Evolutionary conservation across 2,797 vertebrate genomes (phyloP), one percentile per base, ranked within the genome.

Genomic region (Cyclura pinguis): DNA sequence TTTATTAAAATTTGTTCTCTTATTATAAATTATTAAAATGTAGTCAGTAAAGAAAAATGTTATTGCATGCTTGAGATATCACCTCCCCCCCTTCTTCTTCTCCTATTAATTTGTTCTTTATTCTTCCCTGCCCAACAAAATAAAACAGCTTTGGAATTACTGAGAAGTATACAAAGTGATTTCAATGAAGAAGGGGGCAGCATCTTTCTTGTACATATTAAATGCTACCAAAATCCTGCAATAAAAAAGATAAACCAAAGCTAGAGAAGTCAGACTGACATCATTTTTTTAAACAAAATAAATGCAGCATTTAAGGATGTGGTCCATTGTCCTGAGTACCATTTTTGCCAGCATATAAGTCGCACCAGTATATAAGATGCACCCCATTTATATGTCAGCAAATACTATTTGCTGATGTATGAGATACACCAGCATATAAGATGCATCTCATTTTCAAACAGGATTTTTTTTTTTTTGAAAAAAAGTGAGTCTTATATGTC

Each of bases 11-110:
- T 10, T 22, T 47, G 16, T 78, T 78, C 38, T 67, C 42, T 80
- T 80, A 80, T 27, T 35, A 62, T 80, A 80, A 87, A 80, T 50
- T 87, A 67, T 50, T 22, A 67, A 76, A 80, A 80, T 67, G 29
- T 50, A 22, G n/a, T 7, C 50, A 74, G 13, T 50, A 80, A 87
- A 80, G 52, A 87, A 67, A 67, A n/a, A 78, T 78, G 35, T 87
- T 74, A 27, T 38, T 13, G 52, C 50, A 22, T 86, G n/a, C 50
- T 52, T 69, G 47, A 80, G 59, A 88, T 80, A 6, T 35, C 59
- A 80, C 38, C 38, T 80, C 27, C 77, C 10, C 52, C 20, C 29
- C 35, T 35, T 80, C 32, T 76, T 20, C 59, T 38, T n/a, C 38
- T 64, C 2, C 16, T 27, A 8, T 29, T 69, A 80, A 80, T 69